phyloP scores from a whole-genome alignment of 2,113 vertebrate genomes.

The Seriola dumerili region DNA sequence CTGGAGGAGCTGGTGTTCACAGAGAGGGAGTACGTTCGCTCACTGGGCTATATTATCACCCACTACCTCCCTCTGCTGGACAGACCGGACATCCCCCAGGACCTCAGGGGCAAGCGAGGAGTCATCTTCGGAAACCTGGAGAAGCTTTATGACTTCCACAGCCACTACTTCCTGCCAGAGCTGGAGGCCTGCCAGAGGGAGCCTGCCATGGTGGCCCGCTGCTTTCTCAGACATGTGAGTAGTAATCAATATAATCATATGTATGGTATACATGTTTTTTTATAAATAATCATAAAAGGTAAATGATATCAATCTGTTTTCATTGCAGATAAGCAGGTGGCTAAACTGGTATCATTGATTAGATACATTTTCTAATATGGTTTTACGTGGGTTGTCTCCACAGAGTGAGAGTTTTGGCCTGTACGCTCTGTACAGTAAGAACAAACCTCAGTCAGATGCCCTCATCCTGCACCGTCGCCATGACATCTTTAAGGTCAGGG shows the following conservation, averaged over 20 bases:
- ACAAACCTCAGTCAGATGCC: conserved; percentile 86
- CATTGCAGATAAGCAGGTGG: background rate
- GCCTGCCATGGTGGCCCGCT: conserved; percentile 81
- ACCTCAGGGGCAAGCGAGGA: conserved; percentile 83
- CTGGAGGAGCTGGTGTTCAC: conserved; percentile 86
- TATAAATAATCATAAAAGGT: background rate
- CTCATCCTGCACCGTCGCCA: conserved; percentile 83
- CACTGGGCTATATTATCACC: conserved; percentile 81
- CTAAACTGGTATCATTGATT: background rate
- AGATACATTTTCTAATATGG: background rate
- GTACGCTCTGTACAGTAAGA: conserved; percentile 87
- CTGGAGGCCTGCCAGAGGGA: conserved; percentile 82
- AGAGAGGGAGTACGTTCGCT: conserved; percentile 85
- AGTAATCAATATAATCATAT: background rate
- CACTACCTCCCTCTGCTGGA: conserved; percentile 86
- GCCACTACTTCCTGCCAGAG: conserved; percentile 84
- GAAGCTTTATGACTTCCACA: conserved; percentile 86
- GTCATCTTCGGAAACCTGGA: conserved; percentile 87
- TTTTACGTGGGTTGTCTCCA: conserved; percentile 1
- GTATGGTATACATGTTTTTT: too few species aligned
- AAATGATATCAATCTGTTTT: background rate
- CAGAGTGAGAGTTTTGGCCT: conserved; percentile 85
- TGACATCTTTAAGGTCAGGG: conserved; percentile 84
- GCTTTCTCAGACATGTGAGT: conserved; percentile 86
- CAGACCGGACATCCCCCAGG: conserved; percentile 84